Percentiles rank a stretch among this genome's conserved stretches.
These are phyloP conservation scores for Mesocricetus auratus DNA, from an alignment of 2,113 vertebrate genomes.

Conservation along the genomic window DNA sequence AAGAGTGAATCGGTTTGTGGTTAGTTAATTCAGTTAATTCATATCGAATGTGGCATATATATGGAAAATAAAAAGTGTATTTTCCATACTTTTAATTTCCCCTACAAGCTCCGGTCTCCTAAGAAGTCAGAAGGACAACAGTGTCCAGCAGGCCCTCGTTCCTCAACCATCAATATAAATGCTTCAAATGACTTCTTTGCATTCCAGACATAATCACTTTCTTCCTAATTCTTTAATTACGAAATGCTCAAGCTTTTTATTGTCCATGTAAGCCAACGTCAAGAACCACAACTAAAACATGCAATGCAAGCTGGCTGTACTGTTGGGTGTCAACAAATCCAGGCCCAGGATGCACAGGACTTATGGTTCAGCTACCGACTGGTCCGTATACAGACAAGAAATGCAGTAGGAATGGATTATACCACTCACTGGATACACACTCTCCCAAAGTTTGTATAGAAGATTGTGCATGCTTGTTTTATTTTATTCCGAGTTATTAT, in stretches of 20 bases:
- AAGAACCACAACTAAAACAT: constrained; percentile 2
- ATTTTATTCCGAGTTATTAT: constrained; percentile 12
- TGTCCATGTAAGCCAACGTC: neutral
- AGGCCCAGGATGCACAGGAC: neutral
- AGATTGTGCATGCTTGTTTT: neutral
- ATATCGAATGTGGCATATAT: too few relatives aligned
- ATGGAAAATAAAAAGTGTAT: neutral
- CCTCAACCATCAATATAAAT: neutral
- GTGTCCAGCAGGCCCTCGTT: neutral
- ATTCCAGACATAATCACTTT: neutral
- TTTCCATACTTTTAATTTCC: constrained; percentile 1
- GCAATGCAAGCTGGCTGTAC: neutral
- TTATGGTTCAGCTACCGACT: neutral
- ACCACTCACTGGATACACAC: neutral
- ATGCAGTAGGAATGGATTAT: neutral
- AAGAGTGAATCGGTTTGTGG: too few relatives aligned
- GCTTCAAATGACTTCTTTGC: neutral
- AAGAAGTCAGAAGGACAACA: neutral
- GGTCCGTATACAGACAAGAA: neutral
- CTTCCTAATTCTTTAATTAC: neutral
- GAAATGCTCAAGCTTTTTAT: neutral
- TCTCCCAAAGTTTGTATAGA: neutral
- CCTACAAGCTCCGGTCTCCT: neutral
- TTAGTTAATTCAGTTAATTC: too few relatives aligned
- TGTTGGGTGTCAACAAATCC: neutral